A percentile compares a stretch with the other conserved stretches of the same genome.
These are phyloP conservation scores for Pocillopora grandis DNA, from an alignment of 92 coral and sea anemone genomes.

Conservation along the genomic window DNA sequence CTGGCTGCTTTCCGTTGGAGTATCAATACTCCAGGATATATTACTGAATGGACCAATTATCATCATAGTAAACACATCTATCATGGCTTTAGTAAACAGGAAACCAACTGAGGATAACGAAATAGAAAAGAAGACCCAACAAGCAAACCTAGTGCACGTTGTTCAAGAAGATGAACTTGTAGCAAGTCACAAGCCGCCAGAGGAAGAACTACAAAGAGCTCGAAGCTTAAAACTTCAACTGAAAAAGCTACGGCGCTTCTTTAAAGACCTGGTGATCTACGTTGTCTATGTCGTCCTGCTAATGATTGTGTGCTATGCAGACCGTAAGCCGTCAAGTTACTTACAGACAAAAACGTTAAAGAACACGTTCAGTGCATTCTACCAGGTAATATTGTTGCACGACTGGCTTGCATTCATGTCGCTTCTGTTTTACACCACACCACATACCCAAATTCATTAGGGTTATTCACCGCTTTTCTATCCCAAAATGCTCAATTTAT, in stretches of 20 bases:
- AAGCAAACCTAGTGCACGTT: constrained; percentile 9
- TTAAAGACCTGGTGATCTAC: constrained; percentile 49
- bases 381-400: constrained; percentile 20
- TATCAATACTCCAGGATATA: constrained; percentile 54
- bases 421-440: too few relatives aligned
- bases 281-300: constrained; percentile 52
- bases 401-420: too few relatives aligned
- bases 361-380: constrained; percentile 50
- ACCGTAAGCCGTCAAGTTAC: constrained; percentile 53
- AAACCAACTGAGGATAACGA: background rate
- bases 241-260: constrained; percentile 28
- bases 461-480: too few relatives aligned
- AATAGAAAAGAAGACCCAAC: background rate
- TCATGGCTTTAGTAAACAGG: constrained; percentile 12
- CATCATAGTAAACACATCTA: constrained; percentile 25
- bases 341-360: constrained; percentile 42
- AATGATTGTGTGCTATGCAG: constrained; percentile 48
- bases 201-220: constrained; percentile 19
- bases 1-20: constrained; percentile 54
- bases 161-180: constrained; percentile 9
- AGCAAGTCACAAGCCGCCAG: constrained; percentile 3
- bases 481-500: too few relatives aligned
- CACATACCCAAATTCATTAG: too few relatives aligned
- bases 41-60: constrained; percentile 51
- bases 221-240: constrained; percentile 29